Conservation (phyloP, 2,113 vertebrate species). For the Corythornis cristatus region DNA sequence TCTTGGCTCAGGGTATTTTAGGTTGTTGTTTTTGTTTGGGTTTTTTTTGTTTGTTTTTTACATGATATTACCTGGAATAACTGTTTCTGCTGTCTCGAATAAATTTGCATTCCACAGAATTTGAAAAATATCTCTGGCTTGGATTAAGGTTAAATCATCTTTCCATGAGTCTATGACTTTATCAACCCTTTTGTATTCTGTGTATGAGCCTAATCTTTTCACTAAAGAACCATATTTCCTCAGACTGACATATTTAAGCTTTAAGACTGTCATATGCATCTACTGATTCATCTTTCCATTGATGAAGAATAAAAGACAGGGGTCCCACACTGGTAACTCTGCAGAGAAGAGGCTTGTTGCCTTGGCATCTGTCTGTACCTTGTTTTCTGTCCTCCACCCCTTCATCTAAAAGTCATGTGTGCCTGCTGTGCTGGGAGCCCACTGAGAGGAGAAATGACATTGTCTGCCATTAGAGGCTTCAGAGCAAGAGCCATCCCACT, state of each 20-base stretch:
- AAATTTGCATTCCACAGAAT: slow-evolving; percentile 29
- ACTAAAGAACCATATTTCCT: background rate
- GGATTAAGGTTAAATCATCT: slow-evolving; percentile 44
- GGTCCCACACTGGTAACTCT: background rate
- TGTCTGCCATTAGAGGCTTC: background rate
- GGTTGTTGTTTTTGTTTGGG: too few species aligned
- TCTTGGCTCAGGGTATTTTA: background rate
- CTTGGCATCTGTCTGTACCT: background rate
- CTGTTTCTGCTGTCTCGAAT: background rate
- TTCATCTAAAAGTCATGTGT: background rate
- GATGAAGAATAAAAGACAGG: slow-evolving; percentile 13
- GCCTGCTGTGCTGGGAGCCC: background rate
- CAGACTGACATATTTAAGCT: background rate
- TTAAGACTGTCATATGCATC: background rate
- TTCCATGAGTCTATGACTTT: background rate
- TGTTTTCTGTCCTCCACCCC: background rate
- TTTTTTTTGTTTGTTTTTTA: background rate
- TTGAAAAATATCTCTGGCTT: background rate
- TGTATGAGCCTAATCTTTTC: background rate
- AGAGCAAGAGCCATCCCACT: background rate
- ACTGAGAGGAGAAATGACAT: background rate
- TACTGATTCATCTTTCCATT: slow-evolving; percentile 5
- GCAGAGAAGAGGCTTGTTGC: background rate
- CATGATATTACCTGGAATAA: background rate
- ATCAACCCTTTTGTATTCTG: background rate